Conservation (phyloP, 2,113 vertebrate species). For the Percina caprodes region DNA sequence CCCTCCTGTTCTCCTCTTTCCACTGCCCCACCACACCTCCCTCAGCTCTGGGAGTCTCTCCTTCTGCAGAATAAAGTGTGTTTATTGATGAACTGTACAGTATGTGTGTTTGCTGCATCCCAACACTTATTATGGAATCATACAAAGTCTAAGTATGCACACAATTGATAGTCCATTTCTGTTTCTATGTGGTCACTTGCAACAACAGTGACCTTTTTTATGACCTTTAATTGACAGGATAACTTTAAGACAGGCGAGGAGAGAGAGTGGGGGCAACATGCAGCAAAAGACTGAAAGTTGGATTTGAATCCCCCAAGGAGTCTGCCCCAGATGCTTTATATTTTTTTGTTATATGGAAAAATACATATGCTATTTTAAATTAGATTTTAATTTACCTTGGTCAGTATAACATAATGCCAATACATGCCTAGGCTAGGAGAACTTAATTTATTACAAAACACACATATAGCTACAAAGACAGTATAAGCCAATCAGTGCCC, state of each 20-base stretch:
- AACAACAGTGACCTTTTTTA: neutral
- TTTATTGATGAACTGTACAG: constrained; percentile 26
- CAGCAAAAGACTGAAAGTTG: too few species aligned
- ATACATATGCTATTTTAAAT: neutral
- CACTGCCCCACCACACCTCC: constrained; percentile 51
- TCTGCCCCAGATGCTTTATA: too few species aligned
- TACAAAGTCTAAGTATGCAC: neutral
- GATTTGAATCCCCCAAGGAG: too few species aligned
- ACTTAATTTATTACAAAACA: neutral
- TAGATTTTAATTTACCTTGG: neutral
- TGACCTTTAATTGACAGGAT: too few species aligned
- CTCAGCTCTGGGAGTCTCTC: constrained; percentile 52
- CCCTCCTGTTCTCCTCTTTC: constrained; percentile 63
- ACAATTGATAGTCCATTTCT: neutral
- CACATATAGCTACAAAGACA: neutral
- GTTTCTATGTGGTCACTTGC: constrained; percentile 1
- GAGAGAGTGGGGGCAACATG: too few species aligned
- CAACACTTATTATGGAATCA: neutral
- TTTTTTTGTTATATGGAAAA: neutral
- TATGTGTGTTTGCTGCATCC: constrained; percentile 11
- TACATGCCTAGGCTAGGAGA: neutral
- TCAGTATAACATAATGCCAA: neutral
- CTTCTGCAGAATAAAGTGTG: constrained; percentile 38
- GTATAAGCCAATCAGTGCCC: neutral
- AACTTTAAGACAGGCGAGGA: too few species aligned